Conservation (phyloP, 2,797 vertebrate species). For the Rhinatrema bivittatum region DNA sequence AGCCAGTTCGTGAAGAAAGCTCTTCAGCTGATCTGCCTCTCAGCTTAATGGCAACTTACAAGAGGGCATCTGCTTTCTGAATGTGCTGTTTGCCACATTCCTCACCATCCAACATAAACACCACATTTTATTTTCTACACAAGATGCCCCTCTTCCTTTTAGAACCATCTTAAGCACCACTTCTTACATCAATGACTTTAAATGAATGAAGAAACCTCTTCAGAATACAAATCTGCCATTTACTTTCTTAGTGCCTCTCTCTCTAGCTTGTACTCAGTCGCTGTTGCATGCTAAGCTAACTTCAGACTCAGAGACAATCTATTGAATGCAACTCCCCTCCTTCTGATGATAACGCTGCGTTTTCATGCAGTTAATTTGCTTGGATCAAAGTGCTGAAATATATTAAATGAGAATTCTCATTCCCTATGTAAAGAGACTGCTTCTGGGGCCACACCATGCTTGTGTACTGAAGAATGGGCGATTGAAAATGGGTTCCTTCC, state of each 20-base stretch:
- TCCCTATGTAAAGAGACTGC: too few relatives aligned
- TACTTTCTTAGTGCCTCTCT: conserved; percentile 36
- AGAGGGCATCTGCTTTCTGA: conserved; percentile 7
- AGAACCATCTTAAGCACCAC: conserved; percentile 33
- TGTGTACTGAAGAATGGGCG: too few relatives aligned
- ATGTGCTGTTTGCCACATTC: conserved; percentile 26
- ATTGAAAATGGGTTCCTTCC: too few relatives aligned
- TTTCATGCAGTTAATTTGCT: conserved; percentile 33
- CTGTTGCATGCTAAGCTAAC: conserved; percentile 35
- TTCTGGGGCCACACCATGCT: too few relatives aligned
- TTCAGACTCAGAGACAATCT: conserved; percentile 34
- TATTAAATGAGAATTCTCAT: conserved; percentile 25
- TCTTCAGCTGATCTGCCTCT: fast-evolving
- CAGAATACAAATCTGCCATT: conserved; percentile 46
- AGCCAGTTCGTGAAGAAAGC: too few relatives aligned
- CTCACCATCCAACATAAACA: conserved; percentile 13
- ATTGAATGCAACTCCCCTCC: conserved; percentile 32
- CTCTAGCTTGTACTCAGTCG: too few relatives aligned
- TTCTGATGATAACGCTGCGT: conserved; percentile 41
- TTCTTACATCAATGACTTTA: conserved; percentile 40
- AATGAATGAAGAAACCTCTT: conserved; percentile 23
- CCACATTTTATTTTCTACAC: conserved; percentile 11
- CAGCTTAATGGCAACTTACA: background rate
- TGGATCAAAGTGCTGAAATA: conserved; percentile 14
- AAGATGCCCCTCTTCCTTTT: conserved; percentile 23